A percentile compares a stretch with the other conserved stretches of the same genome.
Conservation (phyloP, 2,888 invertebrate genomes). For the Drosophila kanekoi region DNA sequence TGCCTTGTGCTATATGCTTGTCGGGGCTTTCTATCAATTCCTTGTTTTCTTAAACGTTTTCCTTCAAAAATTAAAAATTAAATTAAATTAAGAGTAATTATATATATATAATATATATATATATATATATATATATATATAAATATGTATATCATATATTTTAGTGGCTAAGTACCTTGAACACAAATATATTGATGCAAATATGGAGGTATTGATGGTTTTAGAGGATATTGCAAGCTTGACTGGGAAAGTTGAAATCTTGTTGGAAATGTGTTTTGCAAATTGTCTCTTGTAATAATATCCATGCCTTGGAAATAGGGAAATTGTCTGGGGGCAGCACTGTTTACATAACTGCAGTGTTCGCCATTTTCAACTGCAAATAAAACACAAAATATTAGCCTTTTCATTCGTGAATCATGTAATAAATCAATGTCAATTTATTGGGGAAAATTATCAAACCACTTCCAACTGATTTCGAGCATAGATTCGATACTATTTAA, state of each 20-base stretch:
- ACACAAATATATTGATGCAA: constrained; percentile 86
- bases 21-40: constrained; percentile 96
- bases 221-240: constrained; percentile 72
- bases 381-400: not conserved
- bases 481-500: too few species aligned
- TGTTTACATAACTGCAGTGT: constrained; percentile 21
- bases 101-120: too few species aligned
- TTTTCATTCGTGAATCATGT: too few species aligned
- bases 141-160: too few species aligned
- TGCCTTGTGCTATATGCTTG: constrained; percentile 99
- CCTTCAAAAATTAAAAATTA: constrained; percentile 84
- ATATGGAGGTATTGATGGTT: constrained; percentile 84
- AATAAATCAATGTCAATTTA: too few species aligned
- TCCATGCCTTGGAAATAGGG: constrained; percentile 24
- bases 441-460: too few species aligned
- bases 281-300: constrained; percentile 8
- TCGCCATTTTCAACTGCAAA: constrained; percentile 26
- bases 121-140: too few species aligned
- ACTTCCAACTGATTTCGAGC: too few species aligned
- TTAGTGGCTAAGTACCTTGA: constrained; percentile 86
- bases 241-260: not conserved
- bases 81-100: too few species aligned
- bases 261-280: constrained; percentile 1
- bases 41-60: constrained; percentile 93
- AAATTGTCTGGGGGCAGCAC: constrained; percentile 4